Conservation (phyloP, 2,797 vertebrate genomes). For the Vespertilio murinus region DNA sequence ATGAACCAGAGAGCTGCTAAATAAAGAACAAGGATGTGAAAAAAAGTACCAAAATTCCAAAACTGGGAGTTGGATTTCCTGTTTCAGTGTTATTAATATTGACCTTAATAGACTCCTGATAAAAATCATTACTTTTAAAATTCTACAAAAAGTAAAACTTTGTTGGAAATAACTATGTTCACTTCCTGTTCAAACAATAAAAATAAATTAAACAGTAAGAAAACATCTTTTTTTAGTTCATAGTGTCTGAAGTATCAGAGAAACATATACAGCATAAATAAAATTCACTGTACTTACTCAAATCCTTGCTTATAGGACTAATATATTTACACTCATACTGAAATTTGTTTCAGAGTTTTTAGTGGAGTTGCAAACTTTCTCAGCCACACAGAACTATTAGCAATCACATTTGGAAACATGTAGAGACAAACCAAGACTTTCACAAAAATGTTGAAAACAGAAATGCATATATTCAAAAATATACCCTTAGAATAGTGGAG, state of each 20-base stretch:
- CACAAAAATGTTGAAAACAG: constrained; percentile 71
- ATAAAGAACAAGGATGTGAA: constrained; percentile 76
- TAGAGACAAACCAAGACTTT: constrained; percentile 73
- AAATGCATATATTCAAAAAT: constrained; percentile 74
- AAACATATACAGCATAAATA: constrained; percentile 85
- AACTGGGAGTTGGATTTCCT: constrained; percentile 81
- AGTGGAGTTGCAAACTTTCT: constrained; percentile 80
- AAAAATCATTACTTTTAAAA: constrained; percentile 80
- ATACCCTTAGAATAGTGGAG: constrained; percentile 78
- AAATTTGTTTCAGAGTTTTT: constrained; percentile 81
- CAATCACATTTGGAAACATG: constrained; percentile 77
- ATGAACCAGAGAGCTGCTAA: constrained; percentile 78
- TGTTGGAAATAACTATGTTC: constrained; percentile 82
- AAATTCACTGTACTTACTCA: constrained; percentile 82
- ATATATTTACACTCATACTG: constrained; percentile 85
- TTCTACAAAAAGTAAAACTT: constrained; percentile 83
- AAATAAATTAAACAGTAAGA: constrained; percentile 89
- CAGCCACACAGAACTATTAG: constrained; percentile 75
- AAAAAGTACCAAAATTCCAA: constrained; percentile 82
- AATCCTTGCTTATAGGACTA: constrained; percentile 81
- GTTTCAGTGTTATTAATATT: constrained; percentile 84
- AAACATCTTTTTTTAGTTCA: constrained; percentile 84
- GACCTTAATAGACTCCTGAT: constrained; percentile 82
- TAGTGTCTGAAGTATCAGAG: constrained; percentile 83
- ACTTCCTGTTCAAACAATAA: constrained; percentile 85